phyloP scores from a whole-genome alignment of 1,140 invertebrate genomes.

The Galleria mellonella region DNA sequence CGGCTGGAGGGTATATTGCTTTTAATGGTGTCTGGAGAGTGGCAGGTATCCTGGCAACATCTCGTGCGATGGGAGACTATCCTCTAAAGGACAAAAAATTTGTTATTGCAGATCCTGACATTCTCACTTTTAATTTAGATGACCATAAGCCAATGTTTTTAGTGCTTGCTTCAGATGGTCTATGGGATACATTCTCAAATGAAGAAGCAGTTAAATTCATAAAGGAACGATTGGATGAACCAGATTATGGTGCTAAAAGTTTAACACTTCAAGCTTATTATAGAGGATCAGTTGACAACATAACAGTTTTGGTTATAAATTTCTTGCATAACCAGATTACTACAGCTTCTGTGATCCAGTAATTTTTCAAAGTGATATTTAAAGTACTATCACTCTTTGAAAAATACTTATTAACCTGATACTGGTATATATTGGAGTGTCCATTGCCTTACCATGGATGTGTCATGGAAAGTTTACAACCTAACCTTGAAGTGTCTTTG shows the following conservation, averaged over 20 bases:
- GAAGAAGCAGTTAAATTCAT: slow-evolving; percentile 94
- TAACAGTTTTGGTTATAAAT: slow-evolving; percentile 94
- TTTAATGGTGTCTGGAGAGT: slow-evolving; percentile 98
- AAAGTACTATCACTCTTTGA: not conserved
- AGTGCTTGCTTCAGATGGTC: slow-evolving; percentile 94
- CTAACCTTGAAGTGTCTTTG: too few species aligned
- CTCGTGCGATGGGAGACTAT: slow-evolving; percentile 95
- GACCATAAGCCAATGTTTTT: slow-evolving; percentile 92
- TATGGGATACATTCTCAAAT: slow-evolving; percentile 97
- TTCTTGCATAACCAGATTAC: slow-evolving; percentile 78
- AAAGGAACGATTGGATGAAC: slow-evolving; percentile 86
- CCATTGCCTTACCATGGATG: too few species aligned
- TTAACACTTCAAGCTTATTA: slow-evolving; percentile 93
- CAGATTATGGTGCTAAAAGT: slow-evolving; percentile 91
- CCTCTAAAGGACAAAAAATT: slow-evolving; percentile 95
- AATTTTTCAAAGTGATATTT: slow-evolving; percentile 6
- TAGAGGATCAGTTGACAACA: slow-evolving; percentile 95
- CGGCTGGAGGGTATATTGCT: slow-evolving; percentile 94
- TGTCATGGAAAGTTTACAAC: too few species aligned
- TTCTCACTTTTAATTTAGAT: slow-evolving; percentile 92
- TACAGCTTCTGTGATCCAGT: slow-evolving; percentile 17
- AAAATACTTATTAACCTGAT: too few species aligned
- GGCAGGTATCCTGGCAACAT: slow-evolving; percentile 96
- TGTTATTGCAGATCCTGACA: slow-evolving; percentile 96
- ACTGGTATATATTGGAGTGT: too few species aligned